phyloP scores from a whole-genome alignment of 2,888 invertebrate species.

The Plebejus anna region DNA sequence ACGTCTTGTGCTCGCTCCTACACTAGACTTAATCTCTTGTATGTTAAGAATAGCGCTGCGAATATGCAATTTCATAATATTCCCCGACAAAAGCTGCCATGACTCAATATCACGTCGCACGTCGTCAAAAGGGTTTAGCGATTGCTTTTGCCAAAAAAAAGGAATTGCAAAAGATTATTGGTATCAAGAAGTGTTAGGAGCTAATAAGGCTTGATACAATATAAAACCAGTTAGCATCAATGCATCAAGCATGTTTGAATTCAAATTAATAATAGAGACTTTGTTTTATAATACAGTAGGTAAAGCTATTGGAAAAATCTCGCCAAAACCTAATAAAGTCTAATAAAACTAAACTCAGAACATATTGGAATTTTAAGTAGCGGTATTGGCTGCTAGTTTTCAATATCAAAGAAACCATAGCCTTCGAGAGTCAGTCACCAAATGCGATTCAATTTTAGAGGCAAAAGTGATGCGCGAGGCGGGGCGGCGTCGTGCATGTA shows the following conservation, averaged over 20 bases:
- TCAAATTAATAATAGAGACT: not conserved
- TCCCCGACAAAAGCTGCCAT: not conserved
- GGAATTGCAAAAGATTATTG: not conserved
- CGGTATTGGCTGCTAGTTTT: conserved; percentile 36
- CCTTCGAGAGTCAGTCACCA: conserved; percentile 54
- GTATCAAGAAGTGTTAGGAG: not conserved
- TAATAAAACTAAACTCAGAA: conserved; percentile 29
- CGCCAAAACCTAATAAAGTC: conserved; percentile 21
- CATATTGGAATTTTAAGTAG: conserved; percentile 39
- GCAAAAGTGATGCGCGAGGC: conserved; percentile 59
- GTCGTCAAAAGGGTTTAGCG: not conserved
- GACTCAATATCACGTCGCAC: not conserved
- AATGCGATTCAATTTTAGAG: conserved; percentile 74
- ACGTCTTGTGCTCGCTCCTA: conserved; percentile 45
- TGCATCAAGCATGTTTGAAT: too few relatives aligned
- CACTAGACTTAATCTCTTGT: conserved; percentile 75
- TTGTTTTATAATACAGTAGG: not conserved
- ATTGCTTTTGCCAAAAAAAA: not conserved
- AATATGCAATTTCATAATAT: conserved; percentile 1
- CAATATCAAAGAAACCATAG: conserved; percentile 55
- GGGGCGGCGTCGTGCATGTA: conserved; percentile 64
- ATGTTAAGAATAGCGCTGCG: conserved; percentile 53
- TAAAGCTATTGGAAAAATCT: not conserved
- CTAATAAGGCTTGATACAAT: not conserved
- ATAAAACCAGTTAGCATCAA: not conserved